phyloP scores from a whole-genome alignment of 2,797 vertebrate genomes.

The Botia kubotai region DNA sequence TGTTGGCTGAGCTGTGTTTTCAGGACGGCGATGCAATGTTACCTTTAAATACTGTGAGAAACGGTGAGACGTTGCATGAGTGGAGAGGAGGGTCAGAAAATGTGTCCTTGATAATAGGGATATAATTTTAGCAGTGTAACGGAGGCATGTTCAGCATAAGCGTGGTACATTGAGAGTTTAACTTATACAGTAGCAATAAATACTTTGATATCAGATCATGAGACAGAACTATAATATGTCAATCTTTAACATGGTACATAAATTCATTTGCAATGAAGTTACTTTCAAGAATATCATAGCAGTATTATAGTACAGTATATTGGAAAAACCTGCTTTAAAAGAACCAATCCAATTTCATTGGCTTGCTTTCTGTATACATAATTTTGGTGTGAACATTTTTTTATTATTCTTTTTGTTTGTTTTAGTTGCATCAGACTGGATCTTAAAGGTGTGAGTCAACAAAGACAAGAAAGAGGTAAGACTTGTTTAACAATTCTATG shows the following conservation, averaged over 20 bases:
- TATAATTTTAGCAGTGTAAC: too few species aligned
- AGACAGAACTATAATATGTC: not conserved
- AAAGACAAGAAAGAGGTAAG: not conserved
- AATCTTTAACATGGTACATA: not conserved
- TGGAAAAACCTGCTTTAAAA: not conserved
- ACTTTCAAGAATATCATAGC: not conserved
- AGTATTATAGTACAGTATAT: too few species aligned
- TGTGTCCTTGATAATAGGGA: too few species aligned
- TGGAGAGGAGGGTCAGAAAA: too few species aligned
- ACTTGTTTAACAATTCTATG: slow-evolving; percentile 33
- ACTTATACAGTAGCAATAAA: not conserved
- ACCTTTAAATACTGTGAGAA: not conserved
- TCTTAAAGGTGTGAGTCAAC: not conserved
- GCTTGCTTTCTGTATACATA: too few species aligned
- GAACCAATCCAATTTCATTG: not conserved
- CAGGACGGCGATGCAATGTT: not conserved
- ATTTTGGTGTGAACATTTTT: not conserved
- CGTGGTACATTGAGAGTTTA: not conserved
- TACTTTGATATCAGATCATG: not conserved
- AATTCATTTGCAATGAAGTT: not conserved
- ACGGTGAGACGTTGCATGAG: not conserved
- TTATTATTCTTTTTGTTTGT: not conserved
- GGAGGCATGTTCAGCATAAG: too few species aligned
- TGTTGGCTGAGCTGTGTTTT: not conserved
- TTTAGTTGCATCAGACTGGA: not conserved